Conservation (phyloP, 2,888 invertebrate genomes). For the Drosophila niveifrons region DNA sequence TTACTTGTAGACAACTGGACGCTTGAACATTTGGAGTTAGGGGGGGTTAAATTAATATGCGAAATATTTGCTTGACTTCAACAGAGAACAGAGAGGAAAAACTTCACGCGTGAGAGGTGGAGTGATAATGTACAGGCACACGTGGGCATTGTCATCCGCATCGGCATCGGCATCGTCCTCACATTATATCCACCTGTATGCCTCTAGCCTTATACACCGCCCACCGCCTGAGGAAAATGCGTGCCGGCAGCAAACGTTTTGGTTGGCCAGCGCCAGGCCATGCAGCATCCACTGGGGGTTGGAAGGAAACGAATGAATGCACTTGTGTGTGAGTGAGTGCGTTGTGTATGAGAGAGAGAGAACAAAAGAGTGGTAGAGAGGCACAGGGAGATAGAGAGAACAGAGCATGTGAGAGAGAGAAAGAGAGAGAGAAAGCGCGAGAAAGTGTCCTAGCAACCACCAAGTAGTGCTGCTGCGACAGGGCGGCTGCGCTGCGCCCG, state of each 20-base stretch:
- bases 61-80: conserved; percentile 49
- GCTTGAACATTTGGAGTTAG: conserved; percentile 21
- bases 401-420: conserved; percentile 5
- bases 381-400: conserved; percentile 9
- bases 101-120: conserved; percentile 33
- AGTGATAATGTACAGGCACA: conserved; percentile 22
- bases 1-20: conserved; percentile 20
- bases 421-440: conserved; percentile 37
- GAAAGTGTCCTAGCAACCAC: conserved; percentile 67
- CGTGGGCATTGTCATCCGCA: conserved; percentile 3
- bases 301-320: conserved; percentile 25
- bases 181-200: conserved; percentile 16
- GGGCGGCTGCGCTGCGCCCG: conserved; percentile 62
- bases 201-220: neutral
- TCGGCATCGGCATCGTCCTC: neutral
- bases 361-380: conserved; percentile 13
- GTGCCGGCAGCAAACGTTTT: conserved; percentile 74
- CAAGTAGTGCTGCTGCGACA: conserved; percentile 39
- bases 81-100: conserved; percentile 37
- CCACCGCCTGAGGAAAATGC: conserved; percentile 35
- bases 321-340: conserved; percentile 10
- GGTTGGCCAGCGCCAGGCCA: conserved; percentile 70
- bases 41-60: conserved; percentile 62
- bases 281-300: conserved; percentile 71
- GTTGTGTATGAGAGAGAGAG: conserved; percentile 17